A percentile compares a stretch with the other conserved stretches of the same genome.
Evolutionary conservation across 2,797 vertebrate genomes (phyloP).

Genomic region (Ptychobarbus kaznakovi): DNA sequence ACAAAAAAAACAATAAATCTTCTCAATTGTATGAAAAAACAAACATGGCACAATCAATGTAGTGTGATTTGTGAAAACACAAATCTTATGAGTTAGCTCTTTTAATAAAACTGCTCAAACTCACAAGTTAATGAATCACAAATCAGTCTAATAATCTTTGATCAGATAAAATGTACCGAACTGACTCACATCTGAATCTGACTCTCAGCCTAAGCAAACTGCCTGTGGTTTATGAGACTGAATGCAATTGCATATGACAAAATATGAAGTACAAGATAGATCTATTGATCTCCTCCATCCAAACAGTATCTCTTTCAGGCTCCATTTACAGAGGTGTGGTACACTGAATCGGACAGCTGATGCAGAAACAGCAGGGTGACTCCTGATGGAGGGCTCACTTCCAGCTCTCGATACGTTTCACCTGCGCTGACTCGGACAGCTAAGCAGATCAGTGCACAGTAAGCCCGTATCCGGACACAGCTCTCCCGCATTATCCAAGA

Average conservation of each 20-base stretch:
- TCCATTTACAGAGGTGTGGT: slow-evolving; percentile 7
- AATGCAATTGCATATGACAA: not conserved
- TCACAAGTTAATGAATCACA: too few species aligned
- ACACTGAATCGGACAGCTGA: not conserved
- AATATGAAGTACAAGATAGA: not conserved
- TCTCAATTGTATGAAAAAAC: not conserved
- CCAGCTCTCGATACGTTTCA: slow-evolving; percentile 31
- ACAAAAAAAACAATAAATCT: not conserved
- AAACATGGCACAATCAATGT: not conserved
- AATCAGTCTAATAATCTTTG: not conserved
- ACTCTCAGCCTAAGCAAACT: not conserved
- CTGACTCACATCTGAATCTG: not conserved
- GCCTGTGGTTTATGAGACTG: not conserved
- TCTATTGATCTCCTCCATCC: not conserved
- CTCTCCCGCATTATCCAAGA: slow-evolving; percentile 64
- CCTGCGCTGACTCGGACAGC: slow-evolving; percentile 21
- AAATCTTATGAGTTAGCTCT: not conserved
- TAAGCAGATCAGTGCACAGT: slow-evolving; percentile 35
- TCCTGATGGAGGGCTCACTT: slow-evolving; percentile 5
- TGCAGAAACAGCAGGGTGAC: slow-evolving; percentile 26
- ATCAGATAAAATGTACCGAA: not conserved
- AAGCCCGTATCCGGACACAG: slow-evolving; percentile 18
- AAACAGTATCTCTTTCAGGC: not conserved
- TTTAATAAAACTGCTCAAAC: not conserved
- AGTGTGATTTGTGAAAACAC: not conserved